Base-by-base conservation (phyloP, 2,113 vertebrate species). In the Mungos mungo region DNA sequence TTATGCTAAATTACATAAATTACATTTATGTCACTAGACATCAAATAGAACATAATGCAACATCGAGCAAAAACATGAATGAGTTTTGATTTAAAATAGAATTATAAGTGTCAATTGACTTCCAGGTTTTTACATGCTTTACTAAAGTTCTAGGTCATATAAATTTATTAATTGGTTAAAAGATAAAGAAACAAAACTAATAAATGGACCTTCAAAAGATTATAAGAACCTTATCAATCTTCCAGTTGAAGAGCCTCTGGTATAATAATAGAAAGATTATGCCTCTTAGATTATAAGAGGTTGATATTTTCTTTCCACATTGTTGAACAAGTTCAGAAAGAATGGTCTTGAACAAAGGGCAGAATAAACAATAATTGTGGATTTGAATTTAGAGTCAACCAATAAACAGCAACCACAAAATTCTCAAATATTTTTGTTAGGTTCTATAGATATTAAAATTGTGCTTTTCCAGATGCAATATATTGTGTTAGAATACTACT, bases 61-160 rank as follows among this genome's bases (percentile, higher is more conserved):
- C 27, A 88, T 29, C 33, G 96, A 91, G 52, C 29, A 98, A 96
- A 96, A 97, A n/a, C 0, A 2, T 33, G 33, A 98, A 92, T 38
- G 92, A 38, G 9, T 81, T 0, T 79, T 69, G 7, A 54, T 96
- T 96, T 95, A 65, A 45, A 95, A 97, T 1, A n/a, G 60, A 79
- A 93, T 80, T 50, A 27, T 71, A 60, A 80, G 95, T 95, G 45
- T 19, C 85, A 13, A 12, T 63, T 95, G 84, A 81, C 6, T 72
- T 47, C 0, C 25, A 93, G 2, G 0, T 13, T 63, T 83, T 50
- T n/a, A 41, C 14, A 76, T 60, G 54, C 41, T 80, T 85, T 89
- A 27, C 10, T 65, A 57, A 74, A 93, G 8, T 10, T 81, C 66
- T 52, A 29, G 47, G 1, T 54, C 63, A 11, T 63, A 69, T n/a